Percentiles rank a stretch among this genome's conserved stretches.
phyloP scores from a whole-genome alignment of 2,888 invertebrate species.

The Ctena decussata region DNA sequence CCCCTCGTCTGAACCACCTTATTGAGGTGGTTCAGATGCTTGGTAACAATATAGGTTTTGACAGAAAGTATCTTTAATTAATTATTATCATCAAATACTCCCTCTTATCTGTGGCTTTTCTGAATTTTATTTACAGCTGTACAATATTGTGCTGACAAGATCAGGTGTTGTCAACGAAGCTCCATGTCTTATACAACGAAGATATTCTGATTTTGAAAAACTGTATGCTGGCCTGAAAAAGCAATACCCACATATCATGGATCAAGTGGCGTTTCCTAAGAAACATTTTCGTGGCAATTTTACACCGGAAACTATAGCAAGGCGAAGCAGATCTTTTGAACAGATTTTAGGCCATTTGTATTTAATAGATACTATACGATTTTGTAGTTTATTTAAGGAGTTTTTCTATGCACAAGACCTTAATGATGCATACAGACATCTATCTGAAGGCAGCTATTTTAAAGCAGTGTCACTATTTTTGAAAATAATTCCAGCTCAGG shows the following conservation, averaged over 20 bases:
- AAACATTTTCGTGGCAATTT: slow-evolving; percentile 87
- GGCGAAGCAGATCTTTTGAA: slow-evolving; percentile 86
- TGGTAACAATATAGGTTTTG: too few relatives aligned
- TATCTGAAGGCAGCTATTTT: slow-evolving; percentile 80
- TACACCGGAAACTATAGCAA: slow-evolving; percentile 85
- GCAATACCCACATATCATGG: slow-evolving; percentile 79
- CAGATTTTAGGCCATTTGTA: slow-evolving; percentile 86
- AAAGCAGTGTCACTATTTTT: slow-evolving; percentile 83
- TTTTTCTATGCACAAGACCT: slow-evolving; percentile 85
- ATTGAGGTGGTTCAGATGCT: too few relatives aligned
- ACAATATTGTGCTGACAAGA: slow-evolving; percentile 78
- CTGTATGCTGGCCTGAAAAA: slow-evolving; percentile 82
- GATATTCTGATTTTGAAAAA: slow-evolving; percentile 86
- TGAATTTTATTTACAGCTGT: slow-evolving; percentile 82
- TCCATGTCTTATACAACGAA: slow-evolving; percentile 83
- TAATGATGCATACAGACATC: slow-evolving; percentile 76
- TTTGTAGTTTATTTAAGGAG: slow-evolving; percentile 82
- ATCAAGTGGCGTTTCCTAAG: slow-evolving; percentile 86
- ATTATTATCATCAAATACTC: too few relatives aligned
- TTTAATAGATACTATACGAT: slow-evolving; percentile 81
- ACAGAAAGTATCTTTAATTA: too few relatives aligned
- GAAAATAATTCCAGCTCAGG: slow-evolving; percentile 83
- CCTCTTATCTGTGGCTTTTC: too few relatives aligned
- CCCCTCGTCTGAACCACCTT: too few relatives aligned
- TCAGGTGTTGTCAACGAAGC: slow-evolving; percentile 75